A percentile compares a stretch with the other conserved stretches of the same genome.
These are phyloP conservation scores for Dicrurus megarhynchus DNA, from an alignment of 2,113 vertebrate species.

Conservation along the genomic window DNA sequence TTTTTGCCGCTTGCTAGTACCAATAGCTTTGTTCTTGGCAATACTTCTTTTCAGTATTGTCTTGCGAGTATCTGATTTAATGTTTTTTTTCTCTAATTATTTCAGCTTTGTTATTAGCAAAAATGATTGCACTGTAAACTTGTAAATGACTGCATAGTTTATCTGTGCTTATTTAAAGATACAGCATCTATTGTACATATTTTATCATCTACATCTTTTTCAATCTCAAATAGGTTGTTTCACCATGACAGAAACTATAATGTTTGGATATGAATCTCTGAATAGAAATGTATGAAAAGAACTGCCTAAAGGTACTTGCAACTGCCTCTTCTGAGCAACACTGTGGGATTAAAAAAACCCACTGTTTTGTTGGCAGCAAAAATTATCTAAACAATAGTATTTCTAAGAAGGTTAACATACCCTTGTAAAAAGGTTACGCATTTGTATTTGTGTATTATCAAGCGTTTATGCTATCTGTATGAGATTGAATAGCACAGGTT, in stretches of 20 bases:
- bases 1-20: background rate
- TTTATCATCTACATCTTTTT: background rate
- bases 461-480: background rate
- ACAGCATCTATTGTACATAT: background rate
- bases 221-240: background rate
- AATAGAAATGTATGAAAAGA: background rate
- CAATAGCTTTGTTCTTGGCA: background rate
- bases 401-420: background rate
- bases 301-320: background rate
- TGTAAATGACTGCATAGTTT: background rate
- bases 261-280: background rate
- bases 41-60: background rate
- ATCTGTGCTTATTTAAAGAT: background rate
- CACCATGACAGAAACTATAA: background rate
- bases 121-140: background rate
- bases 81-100: background rate
- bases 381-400: background rate
- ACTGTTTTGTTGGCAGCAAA: background rate
- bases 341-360: background rate
- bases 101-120: background rate
- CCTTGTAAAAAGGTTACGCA: background rate
- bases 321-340: background rate
- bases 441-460: background rate
- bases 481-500: background rate
- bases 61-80: background rate